These are phyloP conservation scores for Caenorhabditis imperialis DNA, from an alignment of 2,888 invertebrate genomes.

Conservation along the genomic window DNA sequence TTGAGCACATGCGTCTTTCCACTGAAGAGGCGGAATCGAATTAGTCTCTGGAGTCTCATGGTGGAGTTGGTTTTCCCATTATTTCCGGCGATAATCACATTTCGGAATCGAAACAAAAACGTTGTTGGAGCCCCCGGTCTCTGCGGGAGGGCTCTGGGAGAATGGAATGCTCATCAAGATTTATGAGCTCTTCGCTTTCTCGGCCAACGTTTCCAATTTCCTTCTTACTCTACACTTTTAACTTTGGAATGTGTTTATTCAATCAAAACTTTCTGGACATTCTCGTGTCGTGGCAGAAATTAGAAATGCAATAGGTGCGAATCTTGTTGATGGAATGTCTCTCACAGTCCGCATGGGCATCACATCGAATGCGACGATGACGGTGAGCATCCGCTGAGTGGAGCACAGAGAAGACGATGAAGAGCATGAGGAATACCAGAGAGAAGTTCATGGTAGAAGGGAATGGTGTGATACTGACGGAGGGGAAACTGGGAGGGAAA, in stretches of 20 bases:
- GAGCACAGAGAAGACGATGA: too few species aligned
- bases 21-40: background rate
- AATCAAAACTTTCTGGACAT: too few species aligned
- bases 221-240: too few species aligned
- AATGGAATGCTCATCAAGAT: conserved; percentile 28
- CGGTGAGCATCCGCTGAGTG: background rate
- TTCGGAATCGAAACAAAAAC: conserved; percentile 18
- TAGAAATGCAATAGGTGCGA: conserved; percentile 9
- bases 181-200: conserved; percentile 17
- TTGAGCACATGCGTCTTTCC: background rate
- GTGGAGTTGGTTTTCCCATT: conserved; percentile 23
- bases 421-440: too few species aligned
- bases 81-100: conserved; percentile 45
- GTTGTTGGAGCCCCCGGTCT: background rate
- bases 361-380: conserved; percentile 8
- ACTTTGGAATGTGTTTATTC: too few species aligned
- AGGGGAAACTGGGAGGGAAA: too few species aligned
- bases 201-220: background rate
- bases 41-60: background rate
- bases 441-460: too few species aligned
- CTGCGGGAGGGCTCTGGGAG: conserved; percentile 30
- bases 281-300: conserved; percentile 13
- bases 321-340: conserved; percentile 1
- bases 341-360: conserved; percentile 5
- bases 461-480: too few species aligned